Base-by-base conservation (phyloP, 2,797 vertebrate genomes). In the Peromyscus melanophrys region DNA sequence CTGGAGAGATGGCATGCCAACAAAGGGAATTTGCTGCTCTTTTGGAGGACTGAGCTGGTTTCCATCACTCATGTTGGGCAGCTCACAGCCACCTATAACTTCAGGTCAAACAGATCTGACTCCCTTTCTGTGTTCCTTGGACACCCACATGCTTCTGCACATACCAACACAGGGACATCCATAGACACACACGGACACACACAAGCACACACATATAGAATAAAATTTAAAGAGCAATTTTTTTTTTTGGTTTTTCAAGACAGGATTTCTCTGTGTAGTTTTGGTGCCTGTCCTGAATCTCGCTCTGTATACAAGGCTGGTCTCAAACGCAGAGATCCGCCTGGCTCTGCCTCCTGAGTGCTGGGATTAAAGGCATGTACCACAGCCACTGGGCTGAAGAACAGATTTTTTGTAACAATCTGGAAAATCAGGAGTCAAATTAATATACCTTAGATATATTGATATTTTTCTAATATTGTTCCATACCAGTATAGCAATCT, bases 401-500 rank as follows among this genome's bases (percentile, higher is more conserved):
- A 7, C 49, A 4, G 7, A 52, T 43, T n/a, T 59, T 52, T 52
- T 91, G 19, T 25, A 77, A 25, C 59, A 84, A 31, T 4, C 1
- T 29, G 17, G 21, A 71, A 52, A 23, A 31, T 23, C 10, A 49
- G 21, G 2, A 1, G 25, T 69, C 11, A 83, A 88, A 43, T 83
- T 88, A 29, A n/a, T 49, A 29, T 61, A 71, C n/a, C 11, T 86
- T 86, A 83, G 13, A 40, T 2, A 40, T 82, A 27, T 65, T 14
- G 2, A 37, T 31, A 8, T 46, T n/a, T 59, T 4, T 46, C 40
- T 59, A 3, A 25, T 0, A 1, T 1, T 25, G 14, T 10, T 63
- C 31, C 13, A 5, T 1, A 4, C 34, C 11, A 13, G 1, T 61
- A 19, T 0, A 57, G n/a, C 6, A 25, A 46, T 23, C 16, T 9